Percentiles rank a stretch among this genome's conserved stretches.
Conservation (phyloP, 2,113 vertebrate species). For the Stictonetta naevosa region DNA sequence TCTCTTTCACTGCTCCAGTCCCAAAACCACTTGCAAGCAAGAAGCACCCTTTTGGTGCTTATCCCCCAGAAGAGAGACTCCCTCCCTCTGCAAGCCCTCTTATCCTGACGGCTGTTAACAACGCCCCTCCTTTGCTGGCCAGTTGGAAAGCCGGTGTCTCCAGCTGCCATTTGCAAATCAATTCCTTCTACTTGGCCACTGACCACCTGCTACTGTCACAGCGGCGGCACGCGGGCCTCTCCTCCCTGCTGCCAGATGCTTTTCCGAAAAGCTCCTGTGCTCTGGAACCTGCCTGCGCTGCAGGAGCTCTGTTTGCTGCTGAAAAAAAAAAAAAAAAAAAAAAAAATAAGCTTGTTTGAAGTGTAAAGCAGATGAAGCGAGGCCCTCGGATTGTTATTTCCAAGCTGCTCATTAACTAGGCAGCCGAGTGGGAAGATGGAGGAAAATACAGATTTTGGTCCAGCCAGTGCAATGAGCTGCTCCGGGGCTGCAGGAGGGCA, state of each 20-base stretch:
- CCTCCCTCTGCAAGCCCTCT: neutral
- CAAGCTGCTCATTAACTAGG: neutral
- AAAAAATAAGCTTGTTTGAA: slow-evolving; percentile 40
- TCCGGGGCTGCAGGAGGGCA: neutral
- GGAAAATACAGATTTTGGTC: neutral
- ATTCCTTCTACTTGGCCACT: neutral
- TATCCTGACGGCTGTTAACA: neutral
- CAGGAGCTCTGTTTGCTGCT: slow-evolving; percentile 33
- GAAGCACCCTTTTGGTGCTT: neutral
- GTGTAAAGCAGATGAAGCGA: neutral
- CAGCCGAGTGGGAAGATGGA: neutral
- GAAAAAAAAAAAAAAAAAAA: neutral
- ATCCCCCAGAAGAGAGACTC: neutral
- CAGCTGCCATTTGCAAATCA: neutral
- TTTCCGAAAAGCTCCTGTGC: neutral
- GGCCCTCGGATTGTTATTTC: neutral
- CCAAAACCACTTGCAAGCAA: neutral
- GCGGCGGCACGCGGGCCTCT: neutral
- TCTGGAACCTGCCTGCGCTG: neutral
- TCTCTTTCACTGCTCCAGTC: neutral
- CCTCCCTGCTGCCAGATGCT: neutral
- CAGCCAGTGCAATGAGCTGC: neutral
- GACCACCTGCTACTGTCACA: slow-evolving; percentile 1
- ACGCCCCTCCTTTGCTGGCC: neutral
- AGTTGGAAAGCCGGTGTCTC: neutral